Base-by-base conservation (phyloP, 2,113 vertebrate species). In the Nestor notabilis region DNA sequence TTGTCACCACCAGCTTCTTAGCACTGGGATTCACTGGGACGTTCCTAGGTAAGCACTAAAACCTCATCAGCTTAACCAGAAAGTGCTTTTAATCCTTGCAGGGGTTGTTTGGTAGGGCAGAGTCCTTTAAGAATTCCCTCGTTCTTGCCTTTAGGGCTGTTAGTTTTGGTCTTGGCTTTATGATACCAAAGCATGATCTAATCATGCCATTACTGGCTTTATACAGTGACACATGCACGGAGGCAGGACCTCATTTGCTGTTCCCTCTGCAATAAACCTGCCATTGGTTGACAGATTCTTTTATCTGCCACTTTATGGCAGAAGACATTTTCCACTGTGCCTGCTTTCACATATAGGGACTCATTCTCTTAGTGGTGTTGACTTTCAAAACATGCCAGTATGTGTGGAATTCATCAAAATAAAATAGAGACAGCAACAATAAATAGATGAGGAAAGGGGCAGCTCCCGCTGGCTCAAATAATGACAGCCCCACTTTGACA, bases 21-120 rank as follows among this genome's bases (percentile, higher is more conserved):
- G 98, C 99, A 4, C 97, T 99, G 95, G 99, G 99, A 55, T 99
- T 99, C 97, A 99, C 98, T 0, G 99, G 99, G 20, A 99, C 99
- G 0, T 99, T 99, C 97, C 97, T 99, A 55, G 99, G 99, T 99
- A 97, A 98, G 99, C 69, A 92, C n/a, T 70, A 49, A 80, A 96
- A 77, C 74, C 85, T 83, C 70, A 46, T 4, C 82, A 66, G 53
- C 68, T 94, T 82, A 63, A 33, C 49, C 75, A 70, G 58, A 86
- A 82, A 39, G 17, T n/a, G 50, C 37, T 15, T 83, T 76, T 86
- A 80, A 50, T 86, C 64, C 85, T 85, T 21, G 56, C 66, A 44
- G 46, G 44, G 47, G 11, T 83, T 64, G 76, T 56, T 53, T 83
- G 70, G 75, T 43, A 13, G 87, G 39, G n/a, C 66, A 76, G 49